Base-by-base conservation (phyloP, 2,888 invertebrate species). In the Eupelmus urozonus region DNA sequence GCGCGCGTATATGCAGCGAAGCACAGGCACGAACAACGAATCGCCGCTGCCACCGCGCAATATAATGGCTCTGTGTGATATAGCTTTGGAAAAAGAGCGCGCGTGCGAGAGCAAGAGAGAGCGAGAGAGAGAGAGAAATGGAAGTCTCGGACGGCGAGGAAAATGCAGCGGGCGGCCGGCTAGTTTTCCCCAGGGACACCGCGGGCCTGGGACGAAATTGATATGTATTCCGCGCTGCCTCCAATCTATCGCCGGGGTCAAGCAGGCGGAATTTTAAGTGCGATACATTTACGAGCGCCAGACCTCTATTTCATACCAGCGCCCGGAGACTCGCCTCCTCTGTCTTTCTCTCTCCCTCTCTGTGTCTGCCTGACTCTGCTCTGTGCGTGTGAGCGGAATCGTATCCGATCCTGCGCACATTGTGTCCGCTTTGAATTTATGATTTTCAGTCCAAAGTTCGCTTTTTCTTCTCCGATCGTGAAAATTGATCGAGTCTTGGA, bases 241-340 rank as follows among this genome's bases (percentile, higher is more conserved):
- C 87, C 89, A 88, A 89, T 89, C 89, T 89, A 89, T 88, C 87
- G 69, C 72, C 20, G 62, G 89, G 89, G 89, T 90, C 89, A 90
- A 89, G 89, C 89, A 86, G 84, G 85, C 88, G 85, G 89, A 89
- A 89, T 89, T 89, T 89, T 88, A 89, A 89, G 86, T 86, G 86
- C 85, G 87, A 85, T 87, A 85, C 85, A 79, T 82, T 82, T 81
- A 83, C 81, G 81, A 69, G 78, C 57, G 27, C 42, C 72, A 59
- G 72, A 66, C 77, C 63, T 69, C 69, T 74, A 73, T 80, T 76
- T 77, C 76, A 65, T 65, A 29, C 59, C 16, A 25, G 13, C 16
- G 2, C 25, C n/a, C n/a, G n/a, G n/a, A n/a, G n/a, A n/a, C n/a
- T n/a, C n/a, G n/a, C n/a, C n/a, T n/a, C n/a, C n/a, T n/a, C n/a